phyloP scores from a whole-genome alignment of 2,888 invertebrate genomes.

The Lysandra bellargus region DNA sequence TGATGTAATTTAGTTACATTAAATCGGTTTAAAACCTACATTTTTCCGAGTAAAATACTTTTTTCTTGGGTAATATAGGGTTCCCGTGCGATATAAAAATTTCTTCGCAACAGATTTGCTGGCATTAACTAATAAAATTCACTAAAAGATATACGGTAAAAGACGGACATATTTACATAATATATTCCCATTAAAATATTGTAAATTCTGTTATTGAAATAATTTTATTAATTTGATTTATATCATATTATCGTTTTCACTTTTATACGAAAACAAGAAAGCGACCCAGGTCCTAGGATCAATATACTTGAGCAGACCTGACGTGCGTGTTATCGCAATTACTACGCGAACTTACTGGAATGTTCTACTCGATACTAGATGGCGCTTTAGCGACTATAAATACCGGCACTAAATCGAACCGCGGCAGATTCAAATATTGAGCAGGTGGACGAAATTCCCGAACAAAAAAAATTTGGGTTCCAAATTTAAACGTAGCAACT shows the following conservation, averaged over 20 bases:
- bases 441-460: too few species aligned
- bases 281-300: constrained; percentile 26
- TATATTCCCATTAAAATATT: not conserved
- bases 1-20: too few species aligned
- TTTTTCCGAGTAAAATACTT: too few species aligned
- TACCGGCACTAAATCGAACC: constrained; percentile 41
- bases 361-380: constrained; percentile 51
- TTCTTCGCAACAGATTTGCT: too few species aligned
- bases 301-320: constrained; percentile 39
- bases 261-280: constrained; percentile 34
- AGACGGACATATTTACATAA: not conserved
- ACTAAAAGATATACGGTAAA: too few species aligned
- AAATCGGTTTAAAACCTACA: too few species aligned
- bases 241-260: not conserved
- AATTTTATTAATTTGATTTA: too few species aligned
- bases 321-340: constrained; percentile 14
- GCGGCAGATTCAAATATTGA: constrained; percentile 9
- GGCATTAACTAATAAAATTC: too few species aligned
- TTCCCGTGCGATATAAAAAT: too few species aligned
- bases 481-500: too few species aligned
- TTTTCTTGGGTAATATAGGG: too few species aligned
- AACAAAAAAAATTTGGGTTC: too few species aligned
- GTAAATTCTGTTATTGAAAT: not conserved
- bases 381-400: constrained; percentile 46
- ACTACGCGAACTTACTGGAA: constrained; percentile 52